Evolutionary conservation across 1,140 invertebrate genomes (phyloP).

Genomic region (Physella acuta): DNA sequence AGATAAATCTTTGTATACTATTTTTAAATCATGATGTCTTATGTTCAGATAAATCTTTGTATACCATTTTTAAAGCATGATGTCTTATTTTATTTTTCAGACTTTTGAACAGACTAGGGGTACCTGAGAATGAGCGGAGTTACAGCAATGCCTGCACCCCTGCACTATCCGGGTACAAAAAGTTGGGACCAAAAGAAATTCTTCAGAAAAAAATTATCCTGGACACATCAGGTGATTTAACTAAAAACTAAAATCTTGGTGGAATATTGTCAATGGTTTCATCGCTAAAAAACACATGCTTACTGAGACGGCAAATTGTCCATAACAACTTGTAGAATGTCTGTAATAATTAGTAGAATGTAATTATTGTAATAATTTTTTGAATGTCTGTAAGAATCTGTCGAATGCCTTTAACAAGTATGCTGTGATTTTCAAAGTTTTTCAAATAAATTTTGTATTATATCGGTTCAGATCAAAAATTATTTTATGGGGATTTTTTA

Average conservation of each 20-base stretch:
- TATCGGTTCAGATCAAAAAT: too few relatives aligned
- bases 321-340: background rate
- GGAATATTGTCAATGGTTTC: background rate
- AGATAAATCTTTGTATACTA: too few relatives aligned
- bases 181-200: slow-evolving; percentile 3
- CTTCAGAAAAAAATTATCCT: slow-evolving; percentile 18
- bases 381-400: background rate
- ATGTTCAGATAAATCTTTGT: too few relatives aligned
- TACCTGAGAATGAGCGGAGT: background rate
- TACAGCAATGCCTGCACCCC: background rate
- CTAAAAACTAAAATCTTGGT: too few relatives aligned
- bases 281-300: background rate
- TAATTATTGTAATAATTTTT: background rate
- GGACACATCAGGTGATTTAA: too few relatives aligned
- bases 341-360: background rate
- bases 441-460: too few relatives aligned
- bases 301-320: background rate
- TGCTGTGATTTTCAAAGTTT: too few relatives aligned
- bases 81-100: slow-evolving; percentile 14
- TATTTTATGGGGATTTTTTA: too few relatives aligned
- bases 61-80: too few relatives aligned
- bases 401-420: too few relatives aligned
- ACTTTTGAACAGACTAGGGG: slow-evolving; percentile 12
- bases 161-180: background rate
- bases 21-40: too few relatives aligned